Evolutionary conservation across 2,113 vertebrate genomes (phyloP), one percentile per base, ranked within the genome.

Genomic region (Perca flavescens): DNA sequence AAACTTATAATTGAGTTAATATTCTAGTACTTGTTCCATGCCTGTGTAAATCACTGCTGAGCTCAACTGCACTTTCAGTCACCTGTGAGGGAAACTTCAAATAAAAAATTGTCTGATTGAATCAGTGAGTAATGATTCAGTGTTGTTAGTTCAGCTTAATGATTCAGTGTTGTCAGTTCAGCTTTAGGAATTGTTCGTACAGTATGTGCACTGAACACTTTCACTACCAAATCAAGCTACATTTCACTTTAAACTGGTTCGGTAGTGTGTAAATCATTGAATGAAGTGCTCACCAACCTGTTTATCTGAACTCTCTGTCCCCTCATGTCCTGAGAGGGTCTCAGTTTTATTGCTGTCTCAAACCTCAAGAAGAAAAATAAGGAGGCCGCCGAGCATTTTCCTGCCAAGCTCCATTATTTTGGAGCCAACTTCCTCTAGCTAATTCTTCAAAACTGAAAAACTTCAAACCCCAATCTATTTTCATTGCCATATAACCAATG

Each of bases 371-470:
- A 54, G 50, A 82, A 74, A 84, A 88, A 79, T 53, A 76, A 53
- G 14, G 54, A 69, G 58, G 31, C 79, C 60, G 61, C n/a, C 8
- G 57, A 74, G 43, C 43, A 54, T 79, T 85, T 82, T 75, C 60
- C 49, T 77, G 72, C 74, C 69, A 66, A 84, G 43, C 64, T 80
- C 57, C 58, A 74, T 80, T 76, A 71, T 62, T 78, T 52, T 76
- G n/a, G 49, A 84, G 67, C 54, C 67, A 76, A 74, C 47, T 68
- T 70, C 34, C 52, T 70, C 56, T 1, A 47, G 62, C 70, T 83
- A 87, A 78, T 82, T 86, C 74, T 83, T 83, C 54, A 83, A 86
- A 83, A 73, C 31, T 1, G 15, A 36, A 58, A 68, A 80, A 63
- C 74, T 74, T 89, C 60, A 84, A 81, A 86, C 66, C 57, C 17